Conservation (phyloP, 1,140 invertebrate genomes). For the Camponotus vicinus region DNA sequence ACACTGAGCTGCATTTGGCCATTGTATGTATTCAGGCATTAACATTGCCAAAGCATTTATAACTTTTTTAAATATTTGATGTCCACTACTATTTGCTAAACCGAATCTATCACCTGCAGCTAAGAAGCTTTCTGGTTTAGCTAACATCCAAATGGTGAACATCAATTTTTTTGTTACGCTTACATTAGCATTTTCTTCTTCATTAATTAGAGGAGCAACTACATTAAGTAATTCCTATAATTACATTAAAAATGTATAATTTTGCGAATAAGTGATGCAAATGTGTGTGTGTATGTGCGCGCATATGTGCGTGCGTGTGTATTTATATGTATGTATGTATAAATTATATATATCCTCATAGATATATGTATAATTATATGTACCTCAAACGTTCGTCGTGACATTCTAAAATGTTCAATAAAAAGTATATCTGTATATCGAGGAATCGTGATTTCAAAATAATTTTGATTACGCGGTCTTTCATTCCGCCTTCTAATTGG, state of each 20-base stretch:
- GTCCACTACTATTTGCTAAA: background rate
- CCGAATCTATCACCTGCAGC: background rate
- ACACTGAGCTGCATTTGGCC: background rate
- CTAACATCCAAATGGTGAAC: slow-evolving; percentile 1
- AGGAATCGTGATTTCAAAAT: background rate
- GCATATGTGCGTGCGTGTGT: too few species aligned
- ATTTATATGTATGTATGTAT: too few species aligned
- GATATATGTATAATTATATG: slow-evolving; percentile 3
- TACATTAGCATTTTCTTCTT: background rate
- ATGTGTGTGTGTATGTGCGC: background rate
- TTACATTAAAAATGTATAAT: background rate
- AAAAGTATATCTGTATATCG: background rate
- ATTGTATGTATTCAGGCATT: background rate
- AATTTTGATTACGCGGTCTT: slow-evolving; percentile 1
- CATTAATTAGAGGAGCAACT: background rate
- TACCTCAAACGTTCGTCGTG: background rate
- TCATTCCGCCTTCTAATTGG: background rate
- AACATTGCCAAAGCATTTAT: background rate
- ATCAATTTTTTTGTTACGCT: background rate
- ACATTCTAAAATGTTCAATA: slow-evolving; percentile 31
- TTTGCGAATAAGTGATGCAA: background rate
- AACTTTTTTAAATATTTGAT: background rate
- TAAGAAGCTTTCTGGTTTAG: background rate
- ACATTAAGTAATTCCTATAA: slow-evolving; percentile 1
- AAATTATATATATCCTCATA: too few species aligned